phyloP scores from a whole-genome alignment of 1,140 invertebrate species.

The Drosophila takahashii region DNA sequence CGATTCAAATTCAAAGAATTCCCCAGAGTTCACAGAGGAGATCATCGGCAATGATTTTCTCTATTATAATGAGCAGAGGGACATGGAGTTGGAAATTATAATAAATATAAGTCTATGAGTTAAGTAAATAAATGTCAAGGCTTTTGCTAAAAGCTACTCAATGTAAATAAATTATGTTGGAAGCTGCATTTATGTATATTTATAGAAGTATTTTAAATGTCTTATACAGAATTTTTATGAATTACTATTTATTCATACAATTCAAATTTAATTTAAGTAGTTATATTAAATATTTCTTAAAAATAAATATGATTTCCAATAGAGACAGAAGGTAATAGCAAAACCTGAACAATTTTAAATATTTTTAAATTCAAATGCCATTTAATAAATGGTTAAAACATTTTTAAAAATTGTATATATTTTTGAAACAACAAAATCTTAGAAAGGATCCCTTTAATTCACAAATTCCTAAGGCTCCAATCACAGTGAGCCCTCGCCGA shows the following conservation, averaged over 20 bases:
- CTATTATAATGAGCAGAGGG: neutral
- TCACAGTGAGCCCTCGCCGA: constrained; percentile 19
- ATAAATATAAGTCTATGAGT: neutral
- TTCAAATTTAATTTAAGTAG: no score
- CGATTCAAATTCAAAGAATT: constrained; percentile 52
- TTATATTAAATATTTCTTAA: no score
- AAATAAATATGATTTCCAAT: no score
- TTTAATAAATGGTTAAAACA: neutral
- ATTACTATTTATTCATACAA: no score
- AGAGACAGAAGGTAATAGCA: neutral
- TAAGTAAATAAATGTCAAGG: neutral
- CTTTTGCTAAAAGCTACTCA: neutral
- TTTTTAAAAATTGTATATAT: neutral
- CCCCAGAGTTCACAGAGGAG: neutral
- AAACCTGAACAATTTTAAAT: neutral
- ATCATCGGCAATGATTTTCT: neutral
- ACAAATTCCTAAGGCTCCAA: constrained; percentile 12
- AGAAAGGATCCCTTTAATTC: neutral
- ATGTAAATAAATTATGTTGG: neutral
- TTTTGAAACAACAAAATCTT: neutral
- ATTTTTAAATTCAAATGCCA: neutral
- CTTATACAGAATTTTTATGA: no score
- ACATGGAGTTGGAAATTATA: neutral
- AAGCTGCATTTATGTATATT: neutral
- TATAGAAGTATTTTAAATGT: no score